A percentile compares a stretch with the other conserved stretches of the same genome.
Evolutionary conservation across 2,797 vertebrate species (phyloP).

Genomic region (Falco rusticolus): DNA sequence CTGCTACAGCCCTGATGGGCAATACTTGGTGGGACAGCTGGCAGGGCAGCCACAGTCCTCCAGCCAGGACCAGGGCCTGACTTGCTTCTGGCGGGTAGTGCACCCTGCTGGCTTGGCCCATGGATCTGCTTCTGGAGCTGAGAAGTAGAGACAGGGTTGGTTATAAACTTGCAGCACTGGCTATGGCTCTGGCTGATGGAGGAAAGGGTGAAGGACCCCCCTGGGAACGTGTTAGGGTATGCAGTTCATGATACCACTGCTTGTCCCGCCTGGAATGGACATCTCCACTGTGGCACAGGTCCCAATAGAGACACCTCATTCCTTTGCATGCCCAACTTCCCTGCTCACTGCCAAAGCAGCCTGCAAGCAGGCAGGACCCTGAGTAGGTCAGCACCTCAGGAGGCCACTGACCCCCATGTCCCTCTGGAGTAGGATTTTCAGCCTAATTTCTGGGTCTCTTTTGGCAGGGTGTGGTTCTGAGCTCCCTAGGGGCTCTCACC

Average conservation of each 20-base stretch:
- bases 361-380: not conserved
- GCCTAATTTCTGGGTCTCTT: not conserved
- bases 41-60: not conserved
- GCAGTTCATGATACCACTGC: not conserved
- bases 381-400: not conserved
- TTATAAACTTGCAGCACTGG: not conserved
- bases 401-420: not conserved
- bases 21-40: fast-evolving
- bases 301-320: not conserved
- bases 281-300: not conserved
- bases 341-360: not conserved
- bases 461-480: not conserved
- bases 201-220: fast-evolving
- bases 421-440: not conserved
- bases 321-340: not conserved
- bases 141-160: not conserved
- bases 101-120: not conserved
- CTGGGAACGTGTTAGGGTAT: not conserved
- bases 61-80: fast-evolving
- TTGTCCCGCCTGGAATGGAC: not conserved
- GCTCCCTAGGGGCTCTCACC: not conserved
- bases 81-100: not conserved
- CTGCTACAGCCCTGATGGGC: fast-evolving
- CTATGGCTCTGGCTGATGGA: not conserved
- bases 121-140: not conserved